These are phyloP conservation scores for Parasteatoda lunata DNA, from an alignment of 2,888 invertebrate species.

Conservation along the genomic window DNA sequence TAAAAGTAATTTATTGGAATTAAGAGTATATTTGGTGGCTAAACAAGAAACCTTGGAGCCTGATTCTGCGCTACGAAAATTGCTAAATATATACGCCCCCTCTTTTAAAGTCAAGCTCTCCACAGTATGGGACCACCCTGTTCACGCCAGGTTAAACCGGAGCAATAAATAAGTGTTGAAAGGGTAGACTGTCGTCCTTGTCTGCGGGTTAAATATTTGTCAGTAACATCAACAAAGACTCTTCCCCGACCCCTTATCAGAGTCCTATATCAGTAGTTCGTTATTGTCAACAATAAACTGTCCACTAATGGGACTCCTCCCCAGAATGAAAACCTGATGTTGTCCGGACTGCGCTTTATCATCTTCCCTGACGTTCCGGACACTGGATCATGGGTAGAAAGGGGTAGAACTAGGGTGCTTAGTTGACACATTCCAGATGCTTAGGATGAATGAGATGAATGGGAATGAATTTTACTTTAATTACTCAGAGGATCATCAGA, in stretches of 20 bases:
- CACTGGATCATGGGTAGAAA: background rate
- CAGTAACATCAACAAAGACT: slow-evolving; percentile 57
- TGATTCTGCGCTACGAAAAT: slow-evolving; percentile 7
- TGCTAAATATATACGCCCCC: slow-evolving; percentile 32
- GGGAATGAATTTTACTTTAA: background rate
- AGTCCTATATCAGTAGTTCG: slow-evolving; percentile 55
- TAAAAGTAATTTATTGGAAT: too few species aligned
- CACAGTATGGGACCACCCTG: slow-evolving; percentile 5
- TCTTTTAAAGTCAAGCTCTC: slow-evolving; percentile 42
- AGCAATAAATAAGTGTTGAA: slow-evolving; percentile 64
- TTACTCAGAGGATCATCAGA: background rate
- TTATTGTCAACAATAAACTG: slow-evolving; percentile 66
- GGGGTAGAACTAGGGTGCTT: background rate
- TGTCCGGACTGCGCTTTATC: slow-evolving; percentile 41
- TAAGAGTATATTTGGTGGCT: too few species aligned
- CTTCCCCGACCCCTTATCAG: slow-evolving; percentile 29
- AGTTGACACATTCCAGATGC: background rate
- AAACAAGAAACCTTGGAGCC: background rate
- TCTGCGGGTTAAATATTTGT: slow-evolving; percentile 65
- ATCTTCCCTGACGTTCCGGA: slow-evolving; percentile 40
- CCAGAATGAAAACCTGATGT: slow-evolving; percentile 31
- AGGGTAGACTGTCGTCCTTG: slow-evolving; percentile 34
- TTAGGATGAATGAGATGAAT: slow-evolving; percentile 1
- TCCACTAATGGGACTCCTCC: slow-evolving; percentile 59
- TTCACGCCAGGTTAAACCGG: slow-evolving; percentile 60